phyloP scores from a whole-genome alignment of 2,888 invertebrate genomes.

The Oligia strigilis region DNA sequence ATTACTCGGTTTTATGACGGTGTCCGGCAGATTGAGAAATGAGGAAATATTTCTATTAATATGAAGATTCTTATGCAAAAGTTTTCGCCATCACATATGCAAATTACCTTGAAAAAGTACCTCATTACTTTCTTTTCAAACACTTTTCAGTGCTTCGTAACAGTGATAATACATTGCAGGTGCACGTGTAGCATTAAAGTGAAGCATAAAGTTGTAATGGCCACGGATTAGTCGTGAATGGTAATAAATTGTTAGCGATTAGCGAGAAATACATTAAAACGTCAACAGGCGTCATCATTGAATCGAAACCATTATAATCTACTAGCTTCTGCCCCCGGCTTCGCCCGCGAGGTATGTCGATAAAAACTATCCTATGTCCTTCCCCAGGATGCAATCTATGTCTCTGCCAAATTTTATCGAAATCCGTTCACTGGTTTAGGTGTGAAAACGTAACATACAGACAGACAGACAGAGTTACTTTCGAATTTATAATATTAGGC shows the following conservation, averaged over 20 bases:
- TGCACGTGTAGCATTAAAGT: conserved; percentile 14
- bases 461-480: no score
- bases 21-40: conserved; percentile 18
- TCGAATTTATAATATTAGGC: no score
- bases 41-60: neutral
- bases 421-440: no score
- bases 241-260: conserved; percentile 1
- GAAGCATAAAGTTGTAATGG: neutral
- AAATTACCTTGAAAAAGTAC: neutral
- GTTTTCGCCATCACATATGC: neutral
- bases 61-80: neutral
- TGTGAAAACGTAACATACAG: no score
- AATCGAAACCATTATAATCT: neutral
- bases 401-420: no score
- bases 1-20: neutral
- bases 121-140: neutral
- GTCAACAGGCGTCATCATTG: neutral
- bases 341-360: no score
- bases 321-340: no score
- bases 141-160: neutral
- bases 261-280: neutral
- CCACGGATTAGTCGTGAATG: neutral
- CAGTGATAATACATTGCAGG: conserved; percentile 7
- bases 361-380: no score
- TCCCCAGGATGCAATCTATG: no score